A percentile compares a stretch with the other conserved stretches of the same genome.
Evolutionary conservation across 1,140 invertebrate species (phyloP).

Genomic region (Eumaeus atala): DNA sequence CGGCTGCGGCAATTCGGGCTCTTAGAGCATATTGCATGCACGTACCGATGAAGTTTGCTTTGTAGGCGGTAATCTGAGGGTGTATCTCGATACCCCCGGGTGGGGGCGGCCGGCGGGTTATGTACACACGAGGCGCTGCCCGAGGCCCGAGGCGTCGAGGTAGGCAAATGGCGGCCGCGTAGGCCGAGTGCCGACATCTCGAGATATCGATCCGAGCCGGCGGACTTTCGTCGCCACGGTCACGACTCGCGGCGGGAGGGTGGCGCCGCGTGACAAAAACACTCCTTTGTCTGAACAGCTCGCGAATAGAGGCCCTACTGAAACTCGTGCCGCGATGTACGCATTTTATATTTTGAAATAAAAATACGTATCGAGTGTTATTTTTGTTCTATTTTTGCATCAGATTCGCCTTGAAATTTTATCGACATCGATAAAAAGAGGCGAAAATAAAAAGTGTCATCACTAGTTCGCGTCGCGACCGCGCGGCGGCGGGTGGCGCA

Average conservation of each 20-base stretch:
- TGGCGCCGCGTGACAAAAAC: constrained; percentile 61
- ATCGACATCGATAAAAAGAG: constrained; percentile 49
- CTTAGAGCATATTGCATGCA: constrained; percentile 73
- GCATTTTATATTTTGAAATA: too few relatives aligned
- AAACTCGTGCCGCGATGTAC: background rate
- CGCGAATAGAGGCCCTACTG: constrained; percentile 9
- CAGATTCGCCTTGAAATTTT: background rate
- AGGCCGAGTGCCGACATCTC: constrained; percentile 70
- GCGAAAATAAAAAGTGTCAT: constrained; percentile 27
- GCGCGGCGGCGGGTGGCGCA: constrained; percentile 61
- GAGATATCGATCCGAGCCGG: constrained; percentile 64
- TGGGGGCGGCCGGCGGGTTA: constrained; percentile 62
- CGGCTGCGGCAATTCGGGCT: constrained; percentile 55
- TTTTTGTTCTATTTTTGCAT: too few relatives aligned
- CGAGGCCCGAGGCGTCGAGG: constrained; percentile 59
- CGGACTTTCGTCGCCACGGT: constrained; percentile 54
- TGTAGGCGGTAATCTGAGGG: constrained; percentile 72
- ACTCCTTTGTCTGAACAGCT: constrained; percentile 59
- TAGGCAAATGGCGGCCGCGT: constrained; percentile 69
- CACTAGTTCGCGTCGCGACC: constrained; percentile 55
- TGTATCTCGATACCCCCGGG: too few relatives aligned
- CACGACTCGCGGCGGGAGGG: constrained; percentile 46
- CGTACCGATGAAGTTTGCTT: constrained; percentile 73
- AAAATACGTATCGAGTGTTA: too few relatives aligned
- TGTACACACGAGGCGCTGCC: constrained; percentile 56